Conservation (phyloP, 1,140 invertebrate species). For the Coptotermes formosanus region DNA sequence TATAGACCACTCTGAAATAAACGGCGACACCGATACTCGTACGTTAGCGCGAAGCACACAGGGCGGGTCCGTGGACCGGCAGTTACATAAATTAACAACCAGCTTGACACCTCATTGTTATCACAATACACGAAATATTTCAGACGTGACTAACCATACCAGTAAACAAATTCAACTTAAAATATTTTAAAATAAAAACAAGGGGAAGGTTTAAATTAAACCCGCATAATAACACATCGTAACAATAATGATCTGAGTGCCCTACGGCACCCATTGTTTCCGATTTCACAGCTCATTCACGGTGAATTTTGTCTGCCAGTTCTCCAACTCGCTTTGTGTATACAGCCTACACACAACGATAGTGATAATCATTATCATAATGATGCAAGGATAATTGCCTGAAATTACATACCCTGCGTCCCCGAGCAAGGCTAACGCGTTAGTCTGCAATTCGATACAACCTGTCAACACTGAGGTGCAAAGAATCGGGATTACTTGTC, state of each 20-base stretch:
- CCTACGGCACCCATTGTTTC: neutral
- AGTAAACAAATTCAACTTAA: neutral
- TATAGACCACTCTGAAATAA: no score
- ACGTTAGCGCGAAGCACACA: no score
- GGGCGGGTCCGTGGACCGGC: no score
- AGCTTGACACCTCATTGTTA: neutral
- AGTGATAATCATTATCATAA: constrained; percentile 6
- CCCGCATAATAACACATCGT: neutral
- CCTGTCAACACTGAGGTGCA: neutral
- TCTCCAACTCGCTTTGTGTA: no score
- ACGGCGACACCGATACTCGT: no score
- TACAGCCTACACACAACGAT: neutral
- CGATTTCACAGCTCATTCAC: constrained; percentile 2
- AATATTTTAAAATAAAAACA: neutral
- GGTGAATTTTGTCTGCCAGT: neutral
- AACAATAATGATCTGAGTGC: neutral
- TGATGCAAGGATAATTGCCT: constrained; percentile 11
- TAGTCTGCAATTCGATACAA: constrained; percentile 7
- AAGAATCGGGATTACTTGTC: neutral
- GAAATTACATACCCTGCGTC: constrained; percentile 18
- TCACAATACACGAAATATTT: neutral
- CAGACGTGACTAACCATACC: constrained; percentile 8
- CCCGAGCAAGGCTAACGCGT: neutral
- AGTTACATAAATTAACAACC: neutral
- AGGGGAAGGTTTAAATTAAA: neutral